Evolutionary conservation across 2,797 vertebrate species (phyloP).

Genomic region (Benthosema pterotum): DNA sequence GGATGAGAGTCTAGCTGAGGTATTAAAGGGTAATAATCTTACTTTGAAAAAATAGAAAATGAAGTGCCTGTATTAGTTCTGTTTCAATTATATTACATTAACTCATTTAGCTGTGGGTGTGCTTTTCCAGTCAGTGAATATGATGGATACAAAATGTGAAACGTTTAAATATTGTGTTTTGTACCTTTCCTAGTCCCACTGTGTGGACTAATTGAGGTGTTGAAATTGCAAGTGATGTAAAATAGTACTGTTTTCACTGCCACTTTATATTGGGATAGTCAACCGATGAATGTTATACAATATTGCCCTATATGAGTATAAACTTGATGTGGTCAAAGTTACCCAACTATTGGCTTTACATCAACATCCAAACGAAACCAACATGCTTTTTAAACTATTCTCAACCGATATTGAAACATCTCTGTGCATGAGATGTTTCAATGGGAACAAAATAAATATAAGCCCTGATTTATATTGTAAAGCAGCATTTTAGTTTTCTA

Average conservation of each 20-base stretch:
- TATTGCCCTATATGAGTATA: not conserved
- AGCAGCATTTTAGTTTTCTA: constrained; percentile 62
- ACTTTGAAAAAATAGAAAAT: constrained; percentile 52
- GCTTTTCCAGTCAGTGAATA: constrained; percentile 40
- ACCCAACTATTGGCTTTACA: constrained; percentile 45
- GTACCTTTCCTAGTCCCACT: constrained; percentile 16
- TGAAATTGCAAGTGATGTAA: constrained; percentile 37
- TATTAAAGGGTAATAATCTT: constrained; percentile 29
- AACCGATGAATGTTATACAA: constrained; percentile 49
- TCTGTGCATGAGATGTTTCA: constrained; percentile 77
- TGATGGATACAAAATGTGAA: constrained; percentile 44
- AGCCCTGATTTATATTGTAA: constrained; percentile 54
- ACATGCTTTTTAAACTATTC: constrained; percentile 70
- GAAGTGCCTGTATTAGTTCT: constrained; percentile 63
- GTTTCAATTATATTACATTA: constrained; percentile 29
- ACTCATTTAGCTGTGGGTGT: constrained; percentile 42
- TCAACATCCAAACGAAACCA: constrained; percentile 50
- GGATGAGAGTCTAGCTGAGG: constrained; percentile 21
- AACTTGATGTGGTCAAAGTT: constrained; percentile 27
- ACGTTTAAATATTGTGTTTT: constrained; percentile 19
- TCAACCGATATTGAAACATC: constrained; percentile 64
- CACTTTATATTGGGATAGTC: constrained; percentile 23
- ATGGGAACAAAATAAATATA: constrained; percentile 48
- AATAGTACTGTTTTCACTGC: constrained; percentile 50
- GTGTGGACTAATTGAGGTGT: constrained; percentile 30